These are phyloP conservation scores for Apamea monoglypha DNA, from an alignment of 2,888 invertebrate genomes.

Conservation along the genomic window DNA sequence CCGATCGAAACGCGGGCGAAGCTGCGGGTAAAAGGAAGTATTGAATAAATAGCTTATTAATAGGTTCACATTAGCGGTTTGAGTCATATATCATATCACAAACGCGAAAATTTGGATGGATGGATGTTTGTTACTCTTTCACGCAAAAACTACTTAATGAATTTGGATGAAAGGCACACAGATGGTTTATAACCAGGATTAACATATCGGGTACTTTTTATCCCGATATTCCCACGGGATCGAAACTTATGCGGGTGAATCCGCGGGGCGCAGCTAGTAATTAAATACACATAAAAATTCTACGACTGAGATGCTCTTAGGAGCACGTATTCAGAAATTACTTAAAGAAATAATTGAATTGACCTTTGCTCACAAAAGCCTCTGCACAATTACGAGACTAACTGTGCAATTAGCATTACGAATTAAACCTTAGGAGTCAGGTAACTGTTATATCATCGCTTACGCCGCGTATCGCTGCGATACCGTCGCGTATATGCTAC, in stretches of 20 bases:
- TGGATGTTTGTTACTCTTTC: too few relatives aligned
- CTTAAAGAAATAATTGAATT: not conserved
- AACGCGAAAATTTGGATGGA: too few relatives aligned
- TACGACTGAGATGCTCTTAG: not conserved
- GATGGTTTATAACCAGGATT: too few relatives aligned
- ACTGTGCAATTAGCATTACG: not conserved
- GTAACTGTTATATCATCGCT: not conserved
- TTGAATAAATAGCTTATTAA: not conserved
- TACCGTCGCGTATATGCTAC: not conserved
- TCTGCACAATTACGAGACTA: not conserved
- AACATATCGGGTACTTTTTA: too few relatives aligned
- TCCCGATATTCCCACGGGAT: too few relatives aligned
- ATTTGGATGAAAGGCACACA: too few relatives aligned
- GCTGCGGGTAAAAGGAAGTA: not conserved
- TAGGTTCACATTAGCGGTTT: not conserved
- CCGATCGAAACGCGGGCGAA: not conserved
- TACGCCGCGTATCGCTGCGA: not conserved
- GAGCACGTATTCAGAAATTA: not conserved
- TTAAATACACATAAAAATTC: not conserved
- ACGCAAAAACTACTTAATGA: too few relatives aligned
- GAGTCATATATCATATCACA: too few relatives aligned
- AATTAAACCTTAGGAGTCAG: not conserved
- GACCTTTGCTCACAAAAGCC: not conserved
- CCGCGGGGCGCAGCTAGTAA: too few relatives aligned
- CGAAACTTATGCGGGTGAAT: too few relatives aligned